These are phyloP conservation scores for Fringilla coelebs DNA, from an alignment of 2,797 vertebrate genomes.

Conservation along the genomic window DNA sequence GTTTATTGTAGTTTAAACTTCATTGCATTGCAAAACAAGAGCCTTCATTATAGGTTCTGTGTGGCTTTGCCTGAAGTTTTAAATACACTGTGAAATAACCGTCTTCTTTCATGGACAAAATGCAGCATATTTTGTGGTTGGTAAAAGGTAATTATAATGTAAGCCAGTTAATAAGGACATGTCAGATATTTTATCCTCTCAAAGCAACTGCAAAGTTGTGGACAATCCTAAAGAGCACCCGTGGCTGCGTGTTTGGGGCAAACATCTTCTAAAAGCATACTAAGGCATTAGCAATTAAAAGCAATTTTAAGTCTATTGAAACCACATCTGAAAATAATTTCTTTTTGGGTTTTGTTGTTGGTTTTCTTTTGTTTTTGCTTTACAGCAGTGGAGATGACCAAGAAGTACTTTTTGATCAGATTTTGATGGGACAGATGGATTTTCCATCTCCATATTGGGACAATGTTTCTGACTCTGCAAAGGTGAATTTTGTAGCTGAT, in stretches of 20 bases:
- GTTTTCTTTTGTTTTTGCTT: conserved; percentile 28
- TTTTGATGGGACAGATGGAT: conserved; percentile 89
- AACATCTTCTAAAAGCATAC: neutral
- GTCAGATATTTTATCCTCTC: neutral
- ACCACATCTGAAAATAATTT: neutral
- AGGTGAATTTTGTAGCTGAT: conserved; percentile 74
- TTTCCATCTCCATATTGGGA: conserved; percentile 95
- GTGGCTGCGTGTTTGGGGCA: neutral
- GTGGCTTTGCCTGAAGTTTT: conserved; percentile 15
- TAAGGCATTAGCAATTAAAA: neutral
- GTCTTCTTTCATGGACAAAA: neutral
- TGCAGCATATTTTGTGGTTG: neutral
- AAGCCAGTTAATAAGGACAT: neutral
- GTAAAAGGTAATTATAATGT: conserved; percentile 20
- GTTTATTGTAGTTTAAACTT: conserved; percentile 25
- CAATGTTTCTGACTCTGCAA: conserved; percentile 90
- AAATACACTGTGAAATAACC: conserved; percentile 12
- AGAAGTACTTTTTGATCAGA: conserved; percentile 92
- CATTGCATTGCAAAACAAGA: neutral
- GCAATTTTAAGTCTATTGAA: neutral
- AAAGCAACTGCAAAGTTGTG: neutral
- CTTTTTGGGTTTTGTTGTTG: conserved; percentile 23
- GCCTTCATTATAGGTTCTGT: neutral
- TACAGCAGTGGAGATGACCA: conserved; percentile 88
- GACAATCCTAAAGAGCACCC: neutral